Evolutionary conservation across 2,113 vertebrate genomes (phyloP).

Genomic region (Microtus pennsylvanicus): DNA sequence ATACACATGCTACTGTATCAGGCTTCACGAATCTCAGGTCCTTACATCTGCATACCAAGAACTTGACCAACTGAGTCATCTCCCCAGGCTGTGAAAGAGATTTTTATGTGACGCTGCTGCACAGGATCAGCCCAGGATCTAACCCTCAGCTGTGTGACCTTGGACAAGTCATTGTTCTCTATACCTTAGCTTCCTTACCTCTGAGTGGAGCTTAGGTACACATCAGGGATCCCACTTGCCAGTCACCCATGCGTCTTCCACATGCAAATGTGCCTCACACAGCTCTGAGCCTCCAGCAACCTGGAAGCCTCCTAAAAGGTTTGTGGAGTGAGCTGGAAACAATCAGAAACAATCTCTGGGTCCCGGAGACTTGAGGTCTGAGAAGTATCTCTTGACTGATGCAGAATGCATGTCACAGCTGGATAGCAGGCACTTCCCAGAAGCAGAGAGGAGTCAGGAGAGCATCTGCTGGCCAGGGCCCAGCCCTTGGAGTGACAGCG

Average conservation of each 20-base stretch:
- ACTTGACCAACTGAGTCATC: not conserved
- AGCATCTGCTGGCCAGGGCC: conserved; percentile 6
- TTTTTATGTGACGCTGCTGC: too few relatives aligned
- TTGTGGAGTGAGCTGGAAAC: conserved; percentile 55
- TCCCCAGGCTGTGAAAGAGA: not conserved
- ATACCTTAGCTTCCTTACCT: not conserved
- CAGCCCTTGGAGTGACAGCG: conserved; percentile 63
- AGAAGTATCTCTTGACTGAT: not conserved
- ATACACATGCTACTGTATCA: not conserved
- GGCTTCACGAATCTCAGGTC: not conserved
- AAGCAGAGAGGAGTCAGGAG: not conserved
- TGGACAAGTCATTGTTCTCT: not conserved
- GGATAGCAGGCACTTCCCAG: not conserved
- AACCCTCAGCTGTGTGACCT: not conserved
- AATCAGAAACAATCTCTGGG: conserved; percentile 31
- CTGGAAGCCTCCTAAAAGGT: conserved; percentile 36
- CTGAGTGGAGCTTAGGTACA: not conserved
- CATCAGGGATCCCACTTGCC: not conserved
- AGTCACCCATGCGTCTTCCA: not conserved
- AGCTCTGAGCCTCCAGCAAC: not conserved
- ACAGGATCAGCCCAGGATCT: not conserved
- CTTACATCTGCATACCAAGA: not conserved
- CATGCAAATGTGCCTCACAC: not conserved
- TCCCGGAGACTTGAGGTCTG: not conserved
- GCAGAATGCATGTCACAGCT: not conserved